phyloP scores from a whole-genome alignment of 2,113 vertebrate species.

The Passer domesticus region DNA sequence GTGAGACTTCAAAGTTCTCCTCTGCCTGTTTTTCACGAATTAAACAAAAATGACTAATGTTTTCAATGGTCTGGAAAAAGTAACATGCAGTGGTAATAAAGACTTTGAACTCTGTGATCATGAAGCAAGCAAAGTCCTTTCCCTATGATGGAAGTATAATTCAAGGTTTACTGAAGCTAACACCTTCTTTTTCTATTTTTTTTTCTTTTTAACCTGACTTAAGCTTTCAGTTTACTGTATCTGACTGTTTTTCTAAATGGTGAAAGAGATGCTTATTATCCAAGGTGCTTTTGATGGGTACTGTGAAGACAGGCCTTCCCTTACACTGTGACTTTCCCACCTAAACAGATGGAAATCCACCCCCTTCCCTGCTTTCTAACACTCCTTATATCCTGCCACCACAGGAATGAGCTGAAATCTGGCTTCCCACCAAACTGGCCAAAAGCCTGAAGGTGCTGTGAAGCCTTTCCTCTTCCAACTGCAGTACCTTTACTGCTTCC shows the following conservation, averaged over 20 bases:
- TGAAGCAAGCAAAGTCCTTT: background rate
- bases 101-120: background rate
- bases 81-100: background rate
- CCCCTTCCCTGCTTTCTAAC: slow-evolving; percentile 9
- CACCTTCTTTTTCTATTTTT: background rate
- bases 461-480: background rate
- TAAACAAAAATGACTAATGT: background rate
- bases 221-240: background rate
- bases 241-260: background rate
- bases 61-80: background rate
- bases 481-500: background rate
- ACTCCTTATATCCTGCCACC: slow-evolving; percentile 45
- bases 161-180: background rate
- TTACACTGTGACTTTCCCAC: background rate
- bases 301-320: background rate
- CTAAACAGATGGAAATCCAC: slow-evolving; percentile 46
- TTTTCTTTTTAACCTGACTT: background rate
- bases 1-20: background rate
- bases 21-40: background rate
- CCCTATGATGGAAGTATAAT: background rate
- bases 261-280: background rate
- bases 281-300: background rate
- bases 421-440: slow-evolving; percentile 39
- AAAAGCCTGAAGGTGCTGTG: slow-evolving; percentile 11
- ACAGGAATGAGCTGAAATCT: slow-evolving; percentile 32